phyloP scores from a whole-genome alignment of 2,888 invertebrate genomes.

The Halictus ligatus region DNA sequence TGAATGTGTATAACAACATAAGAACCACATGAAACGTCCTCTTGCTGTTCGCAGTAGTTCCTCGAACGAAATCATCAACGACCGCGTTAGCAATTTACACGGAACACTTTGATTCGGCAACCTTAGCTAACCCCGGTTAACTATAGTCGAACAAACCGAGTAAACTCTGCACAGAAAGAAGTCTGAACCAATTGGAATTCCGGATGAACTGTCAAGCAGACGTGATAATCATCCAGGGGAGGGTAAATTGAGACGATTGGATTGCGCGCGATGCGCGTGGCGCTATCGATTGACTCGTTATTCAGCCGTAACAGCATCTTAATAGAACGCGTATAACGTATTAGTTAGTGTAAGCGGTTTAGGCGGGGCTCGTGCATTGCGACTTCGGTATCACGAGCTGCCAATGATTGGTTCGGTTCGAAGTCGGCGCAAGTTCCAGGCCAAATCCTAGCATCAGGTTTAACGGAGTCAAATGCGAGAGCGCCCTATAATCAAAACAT shows the following conservation, averaged over 20 bases:
- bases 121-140: not conserved
- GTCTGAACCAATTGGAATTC: not conserved
- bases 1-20: too few relatives aligned
- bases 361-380: slow-evolving; percentile 40
- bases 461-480: slow-evolving; percentile 64
- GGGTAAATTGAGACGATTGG: slow-evolving; percentile 8
- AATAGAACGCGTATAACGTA: slow-evolving; percentile 56
- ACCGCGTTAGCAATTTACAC: not conserved
- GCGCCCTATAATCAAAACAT: slow-evolving; percentile 68
- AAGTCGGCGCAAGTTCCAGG: slow-evolving; percentile 60
- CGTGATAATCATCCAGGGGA: not conserved
- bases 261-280: slow-evolving; percentile 8
- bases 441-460: slow-evolving; percentile 64
- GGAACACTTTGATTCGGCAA: not conserved
- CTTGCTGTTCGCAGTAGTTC: not conserved
- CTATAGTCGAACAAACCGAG: not conserved
- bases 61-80: not conserved
- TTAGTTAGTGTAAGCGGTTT: slow-evolving; percentile 59
- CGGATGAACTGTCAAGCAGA: not conserved
- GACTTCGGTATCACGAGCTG: slow-evolving; percentile 57
- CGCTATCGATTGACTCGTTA: slow-evolving; percentile 52
- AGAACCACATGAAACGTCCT: not conserved
- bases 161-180: not conserved
- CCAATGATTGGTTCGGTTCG: slow-evolving; percentile 63
- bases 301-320: slow-evolving; percentile 51